Evolutionary conservation across 2,113 vertebrate species (phyloP).

Genomic region (Hystrix cristata): DNA sequence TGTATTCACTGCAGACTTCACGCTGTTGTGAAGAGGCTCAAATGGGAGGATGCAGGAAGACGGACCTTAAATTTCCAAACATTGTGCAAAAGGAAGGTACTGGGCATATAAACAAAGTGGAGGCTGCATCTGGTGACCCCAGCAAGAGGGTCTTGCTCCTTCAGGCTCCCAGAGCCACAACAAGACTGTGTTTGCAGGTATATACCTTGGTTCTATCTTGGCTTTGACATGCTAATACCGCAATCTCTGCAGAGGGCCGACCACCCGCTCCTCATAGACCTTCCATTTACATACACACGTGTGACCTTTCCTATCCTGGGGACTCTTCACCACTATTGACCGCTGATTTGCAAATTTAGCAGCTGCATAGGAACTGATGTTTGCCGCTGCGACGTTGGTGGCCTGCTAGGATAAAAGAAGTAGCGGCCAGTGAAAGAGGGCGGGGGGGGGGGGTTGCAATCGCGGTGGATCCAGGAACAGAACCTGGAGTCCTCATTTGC

Average conservation of each 20-base stretch:
- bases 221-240: slow-evolving; percentile 74
- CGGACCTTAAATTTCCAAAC: background rate
- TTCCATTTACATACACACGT: slow-evolving; percentile 36
- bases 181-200: background rate
- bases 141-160: background rate
- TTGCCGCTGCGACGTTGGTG: background rate
- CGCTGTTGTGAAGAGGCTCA: background rate
- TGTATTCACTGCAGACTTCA: background rate
- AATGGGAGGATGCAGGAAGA: background rate
- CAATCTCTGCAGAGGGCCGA: background rate
- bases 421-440: background rate
- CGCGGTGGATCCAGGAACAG: background rate
- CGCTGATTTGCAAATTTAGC: slow-evolving; percentile 58
- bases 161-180: background rate
- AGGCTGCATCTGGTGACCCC: background rate
- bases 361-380: slow-evolving; percentile 39
- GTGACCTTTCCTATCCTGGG: slow-evolving; percentile 58
- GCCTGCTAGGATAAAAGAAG: slow-evolving; percentile 25
- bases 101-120: background rate
- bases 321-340: slow-evolving; percentile 53
- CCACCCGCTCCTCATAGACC: slow-evolving; percentile 69
- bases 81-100: background rate
- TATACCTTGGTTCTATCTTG: background rate
- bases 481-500: slow-evolving; percentile 77
- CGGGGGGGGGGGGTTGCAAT: background rate